Base-by-base conservation (phyloP, 2,888 invertebrate genomes). In the Drosophila quinaria region DNA sequence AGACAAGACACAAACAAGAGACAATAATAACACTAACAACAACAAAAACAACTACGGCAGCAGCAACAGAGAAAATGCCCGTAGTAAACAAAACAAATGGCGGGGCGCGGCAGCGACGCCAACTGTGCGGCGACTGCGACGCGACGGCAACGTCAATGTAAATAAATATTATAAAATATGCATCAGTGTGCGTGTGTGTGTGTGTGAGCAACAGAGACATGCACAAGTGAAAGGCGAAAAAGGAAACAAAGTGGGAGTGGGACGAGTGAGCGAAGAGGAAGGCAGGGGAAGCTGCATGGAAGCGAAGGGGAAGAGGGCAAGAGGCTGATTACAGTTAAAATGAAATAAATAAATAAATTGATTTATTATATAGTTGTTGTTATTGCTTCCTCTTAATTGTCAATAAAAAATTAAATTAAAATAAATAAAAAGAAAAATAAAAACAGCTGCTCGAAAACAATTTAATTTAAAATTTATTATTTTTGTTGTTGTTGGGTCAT, bases 111-210 rank as follows among this genome's bases (percentile, higher is more conserved):
- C 63, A 60, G 63, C 46, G 74, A 68, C 51, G 54, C 19, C 31
- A 31, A 49, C 56, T 10, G 11, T 19, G 33, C 59, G 10, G 31
- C 69, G 42, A 74, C 71, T 19, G 51, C 78, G 55, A 71, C 37
- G 37, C 37, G 37, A 37, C 76, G 72, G 39, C 65, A 68, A 55
- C 70, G 63, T 59, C 73, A 67, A 80, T 83, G 78, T 75, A 83
- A 83, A 87, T 87, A 82, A 87, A 84, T 87, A 82, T 82, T 82
- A 81, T 84, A 87, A 87, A 84, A 84, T 78, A 82, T 78, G 65
- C 68, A 70, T 15, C 64, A 63, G 19, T 64, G 50, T 49, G 25
- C 19, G 49, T n/a, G 49, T 66, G 52, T 55, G 60, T 65, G 41
- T 63, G 56, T 31, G 54, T 61, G 66, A 68, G 74, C 79, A 80